Evolutionary conservation across 2,797 vertebrate genomes (phyloP).

Genomic region (Lycodopsis pacificus): DNA sequence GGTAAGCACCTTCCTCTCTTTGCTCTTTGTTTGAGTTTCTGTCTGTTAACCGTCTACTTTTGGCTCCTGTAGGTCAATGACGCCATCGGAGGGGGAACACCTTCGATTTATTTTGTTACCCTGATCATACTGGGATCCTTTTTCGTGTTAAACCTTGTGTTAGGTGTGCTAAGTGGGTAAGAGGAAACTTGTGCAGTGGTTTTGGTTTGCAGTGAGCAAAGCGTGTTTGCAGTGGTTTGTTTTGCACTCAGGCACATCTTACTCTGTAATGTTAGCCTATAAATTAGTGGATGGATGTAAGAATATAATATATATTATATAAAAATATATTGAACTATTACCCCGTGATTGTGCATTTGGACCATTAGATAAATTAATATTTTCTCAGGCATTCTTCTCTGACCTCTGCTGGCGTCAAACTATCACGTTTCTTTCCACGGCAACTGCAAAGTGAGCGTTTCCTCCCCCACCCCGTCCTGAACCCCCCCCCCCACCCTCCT

Average conservation of each 20-base stretch:
- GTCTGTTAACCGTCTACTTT: constrained; percentile 60
- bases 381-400: neutral
- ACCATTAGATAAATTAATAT: neutral
- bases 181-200: constrained; percentile 83
- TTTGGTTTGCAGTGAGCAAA: constrained; percentile 63
- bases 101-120: constrained; percentile 99
- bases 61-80: constrained; percentile 94
- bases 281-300: constrained; percentile 6
- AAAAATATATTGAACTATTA: constrained; percentile 3
- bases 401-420: constrained; percentile 39
- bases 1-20: constrained; percentile 93
- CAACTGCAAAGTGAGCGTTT: constrained; percentile 69
- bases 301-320: no score
- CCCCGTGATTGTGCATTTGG: neutral
- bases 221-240: constrained; percentile 48
- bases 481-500: constrained; percentile 61
- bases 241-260: constrained; percentile 16
- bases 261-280: constrained; percentile 5
- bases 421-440: constrained; percentile 33
- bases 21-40: constrained; percentile 52
- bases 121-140: constrained; percentile 99
- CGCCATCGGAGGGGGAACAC: constrained; percentile 95
- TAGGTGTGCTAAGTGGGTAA: constrained; percentile 99
- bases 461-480: constrained; percentile 47
- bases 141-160: constrained; percentile 99